Evolutionary conservation across 2,888 invertebrate species (phyloP).

Genomic region (Aproaerema taeniolella): DNA sequence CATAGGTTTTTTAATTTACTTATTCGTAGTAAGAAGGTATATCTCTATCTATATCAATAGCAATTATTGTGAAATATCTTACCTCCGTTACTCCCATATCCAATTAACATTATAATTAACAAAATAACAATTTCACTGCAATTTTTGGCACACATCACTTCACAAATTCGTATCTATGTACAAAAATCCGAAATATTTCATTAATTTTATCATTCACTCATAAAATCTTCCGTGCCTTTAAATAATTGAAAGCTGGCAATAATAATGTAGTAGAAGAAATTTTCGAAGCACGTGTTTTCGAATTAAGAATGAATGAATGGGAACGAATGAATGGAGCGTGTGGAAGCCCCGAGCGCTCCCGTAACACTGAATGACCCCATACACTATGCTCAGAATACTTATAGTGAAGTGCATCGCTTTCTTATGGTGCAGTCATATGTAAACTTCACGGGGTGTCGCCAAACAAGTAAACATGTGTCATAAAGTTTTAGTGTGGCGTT

Average conservation of each 20-base stretch:
- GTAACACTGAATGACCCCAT: constrained; percentile 16
- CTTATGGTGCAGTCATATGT: constrained; percentile 9
- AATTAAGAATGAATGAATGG: constrained; percentile 7
- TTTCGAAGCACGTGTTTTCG: constrained; percentile 14
- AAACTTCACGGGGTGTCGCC: constrained; percentile 4
- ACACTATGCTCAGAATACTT: neutral
- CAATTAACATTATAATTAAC: constrained; percentile 36
- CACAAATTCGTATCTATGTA: constrained; percentile 15
- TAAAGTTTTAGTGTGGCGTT: too few species aligned
- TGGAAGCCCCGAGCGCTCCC: constrained; percentile 17
- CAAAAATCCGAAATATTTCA: too few species aligned
- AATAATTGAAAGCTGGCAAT: too few species aligned
- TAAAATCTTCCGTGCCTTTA: too few species aligned
- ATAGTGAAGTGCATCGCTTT: constrained; percentile 8
- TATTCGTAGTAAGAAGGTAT: too few species aligned
- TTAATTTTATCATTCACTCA: too few species aligned
- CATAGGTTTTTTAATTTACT: too few species aligned
- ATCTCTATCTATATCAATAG: too few species aligned
- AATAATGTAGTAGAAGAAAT: neutral
- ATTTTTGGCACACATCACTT: constrained; percentile 55
- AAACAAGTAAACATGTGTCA: too few species aligned
- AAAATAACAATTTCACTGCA: constrained; percentile 41
- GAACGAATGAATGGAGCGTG: constrained; percentile 13
- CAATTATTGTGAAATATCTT: too few species aligned
- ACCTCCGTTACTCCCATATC: constrained; percentile 59